phyloP scores from a whole-genome alignment of 2,113 vertebrate species.

The Ictalurus furcatus region DNA sequence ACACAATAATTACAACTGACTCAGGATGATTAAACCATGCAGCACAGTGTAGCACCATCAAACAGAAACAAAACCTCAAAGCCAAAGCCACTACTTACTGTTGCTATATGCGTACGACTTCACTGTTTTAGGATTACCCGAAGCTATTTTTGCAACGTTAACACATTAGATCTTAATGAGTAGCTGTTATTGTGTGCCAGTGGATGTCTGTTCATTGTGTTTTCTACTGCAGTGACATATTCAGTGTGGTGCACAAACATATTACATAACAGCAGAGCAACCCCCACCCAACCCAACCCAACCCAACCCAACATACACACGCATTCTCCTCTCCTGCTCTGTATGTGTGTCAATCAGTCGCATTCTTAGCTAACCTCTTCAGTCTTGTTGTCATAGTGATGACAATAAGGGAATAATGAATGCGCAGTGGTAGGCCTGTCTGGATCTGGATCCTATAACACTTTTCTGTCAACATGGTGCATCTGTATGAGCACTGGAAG shows the following conservation, averaged over 20 bases:
- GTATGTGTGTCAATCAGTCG: conserved; percentile 36
- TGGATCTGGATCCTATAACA: conserved; percentile 59
- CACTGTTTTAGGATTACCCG: conserved; percentile 7
- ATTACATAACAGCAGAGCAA: conserved; percentile 49
- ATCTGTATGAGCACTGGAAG: not conserved
- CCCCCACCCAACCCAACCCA: conserved; percentile 40
- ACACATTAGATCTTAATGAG: conserved; percentile 31
- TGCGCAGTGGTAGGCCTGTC: conserved; percentile 65
- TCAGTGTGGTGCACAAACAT: conserved; percentile 46
- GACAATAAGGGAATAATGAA: conserved; percentile 71
- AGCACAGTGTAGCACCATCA: conserved; percentile 15
- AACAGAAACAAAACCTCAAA: conserved; percentile 21
- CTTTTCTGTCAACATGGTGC: not conserved
- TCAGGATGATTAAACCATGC: conserved; percentile 18
- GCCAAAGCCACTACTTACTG: conserved; percentile 33
- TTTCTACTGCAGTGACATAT: conserved; percentile 40
- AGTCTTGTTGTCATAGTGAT: conserved; percentile 80
- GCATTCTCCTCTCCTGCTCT: conserved; percentile 29
- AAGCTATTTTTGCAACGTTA: conserved; percentile 29
- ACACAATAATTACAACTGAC: conserved; percentile 21
- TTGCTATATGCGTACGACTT: conserved; percentile 21
- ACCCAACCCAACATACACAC: conserved; percentile 39
- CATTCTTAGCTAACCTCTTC: conserved; percentile 42
- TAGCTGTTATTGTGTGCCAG: not conserved
- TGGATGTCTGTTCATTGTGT: conserved; percentile 1